A percentile compares a stretch with the other conserved stretches of the same genome.
phyloP scores from a whole-genome alignment of 2,797 vertebrate genomes.

The Poeciliopsis infans region DNA sequence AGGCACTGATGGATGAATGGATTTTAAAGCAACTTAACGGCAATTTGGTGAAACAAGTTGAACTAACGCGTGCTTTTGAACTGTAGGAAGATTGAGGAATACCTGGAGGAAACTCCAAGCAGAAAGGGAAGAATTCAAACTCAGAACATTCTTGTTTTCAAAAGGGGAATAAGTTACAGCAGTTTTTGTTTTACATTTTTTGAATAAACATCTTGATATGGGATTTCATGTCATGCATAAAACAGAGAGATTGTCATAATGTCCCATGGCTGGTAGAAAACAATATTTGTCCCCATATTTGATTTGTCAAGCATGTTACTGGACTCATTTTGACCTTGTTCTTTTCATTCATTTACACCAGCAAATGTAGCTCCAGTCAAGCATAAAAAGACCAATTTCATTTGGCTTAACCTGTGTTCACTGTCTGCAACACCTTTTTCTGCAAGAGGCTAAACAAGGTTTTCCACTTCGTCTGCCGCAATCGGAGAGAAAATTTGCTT shows the following conservation, averaged over 20 bases:
- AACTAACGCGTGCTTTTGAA: background rate
- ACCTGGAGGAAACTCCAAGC: background rate
- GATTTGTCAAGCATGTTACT: background rate
- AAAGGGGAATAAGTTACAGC: background rate
- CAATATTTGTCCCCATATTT: background rate
- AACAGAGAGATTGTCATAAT: background rate
- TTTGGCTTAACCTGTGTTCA: background rate
- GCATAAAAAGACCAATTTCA: constrained; percentile 2
- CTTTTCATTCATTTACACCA: background rate
- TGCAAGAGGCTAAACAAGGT: background rate
- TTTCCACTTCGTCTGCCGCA: background rate
- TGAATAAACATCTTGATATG: background rate
- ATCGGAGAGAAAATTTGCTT: background rate
- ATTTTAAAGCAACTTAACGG: background rate
- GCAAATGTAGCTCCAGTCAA: background rate
- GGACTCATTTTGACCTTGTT: background rate
- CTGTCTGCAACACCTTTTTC: background rate
- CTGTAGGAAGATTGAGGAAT: background rate
- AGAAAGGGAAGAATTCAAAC: background rate
- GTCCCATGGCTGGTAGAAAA: background rate
- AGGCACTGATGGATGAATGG: background rate
- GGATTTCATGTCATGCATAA: background rate
- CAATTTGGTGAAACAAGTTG: background rate
- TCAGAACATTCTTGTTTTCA: background rate
- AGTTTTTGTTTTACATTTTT: background rate